phyloP scores from a whole-genome alignment of 2,797 vertebrate genomes.

The Eulemur rubriventer region DNA sequence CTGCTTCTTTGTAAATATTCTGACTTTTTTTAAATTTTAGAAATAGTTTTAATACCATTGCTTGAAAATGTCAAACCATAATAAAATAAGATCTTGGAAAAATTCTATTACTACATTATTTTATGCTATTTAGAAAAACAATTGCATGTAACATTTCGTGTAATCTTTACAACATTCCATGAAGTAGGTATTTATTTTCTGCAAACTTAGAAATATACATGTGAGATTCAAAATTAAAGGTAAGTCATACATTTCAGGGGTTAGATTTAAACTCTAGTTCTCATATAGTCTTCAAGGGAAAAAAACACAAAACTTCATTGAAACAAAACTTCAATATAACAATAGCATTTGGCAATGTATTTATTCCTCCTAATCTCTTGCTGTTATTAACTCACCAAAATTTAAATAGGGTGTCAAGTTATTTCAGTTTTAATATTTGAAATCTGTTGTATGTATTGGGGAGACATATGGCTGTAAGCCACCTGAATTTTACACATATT shows the following conservation, averaged over 20 bases:
- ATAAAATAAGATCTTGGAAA: not conserved
- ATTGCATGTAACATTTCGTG: not conserved
- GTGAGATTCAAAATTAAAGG: not conserved
- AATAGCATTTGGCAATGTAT: not conserved
- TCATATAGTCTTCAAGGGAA: not conserved
- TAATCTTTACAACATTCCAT: not conserved
- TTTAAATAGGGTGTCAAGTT: not conserved
- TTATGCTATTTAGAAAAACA: not conserved
- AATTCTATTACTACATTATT: not conserved
- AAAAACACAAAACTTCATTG: not conserved
- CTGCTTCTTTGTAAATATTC: not conserved
- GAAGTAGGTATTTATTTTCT: not conserved
- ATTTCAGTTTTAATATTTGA: constrained; percentile 29
- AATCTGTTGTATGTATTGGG: not conserved
- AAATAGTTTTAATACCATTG: not conserved
- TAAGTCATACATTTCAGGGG: not conserved
- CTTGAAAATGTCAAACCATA: constrained; percentile 5
- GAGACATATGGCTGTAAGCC: not conserved
- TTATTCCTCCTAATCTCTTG: not conserved
- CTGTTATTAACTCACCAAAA: constrained; percentile 10
- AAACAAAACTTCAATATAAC: not conserved
- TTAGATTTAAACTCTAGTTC: not conserved
- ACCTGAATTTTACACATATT: not conserved
- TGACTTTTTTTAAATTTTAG: not conserved
- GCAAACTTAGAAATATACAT: not conserved